A percentile compares a stretch with the other conserved stretches of the same genome.
These are phyloP conservation scores for Caenorhabditis wallacei DNA, from an alignment of 2,888 invertebrate genomes.

Conservation along the genomic window DNA sequence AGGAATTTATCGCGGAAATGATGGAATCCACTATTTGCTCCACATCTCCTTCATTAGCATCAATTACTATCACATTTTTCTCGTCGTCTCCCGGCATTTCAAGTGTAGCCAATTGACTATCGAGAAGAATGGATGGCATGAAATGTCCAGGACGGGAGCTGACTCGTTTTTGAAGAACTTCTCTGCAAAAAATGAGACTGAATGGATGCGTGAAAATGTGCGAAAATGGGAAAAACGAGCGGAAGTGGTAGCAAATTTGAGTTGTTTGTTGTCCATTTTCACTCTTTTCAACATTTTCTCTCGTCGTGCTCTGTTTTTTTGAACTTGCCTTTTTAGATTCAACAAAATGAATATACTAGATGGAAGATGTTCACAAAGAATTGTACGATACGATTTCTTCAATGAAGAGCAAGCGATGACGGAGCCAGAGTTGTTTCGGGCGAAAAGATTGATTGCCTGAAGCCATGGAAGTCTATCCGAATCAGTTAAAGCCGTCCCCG, in stretches of 20 bases:
- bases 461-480: constrained; percentile 61
- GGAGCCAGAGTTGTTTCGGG: constrained; percentile 9
- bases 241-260: constrained; percentile 42
- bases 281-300: constrained; percentile 8
- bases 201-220: constrained; percentile 42
- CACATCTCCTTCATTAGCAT: constrained; percentile 6
- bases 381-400: constrained; percentile 52
- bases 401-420: constrained; percentile 60
- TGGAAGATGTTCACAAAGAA: constrained; percentile 22
- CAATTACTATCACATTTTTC: constrained; percentile 38
- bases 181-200: constrained; percentile 36
- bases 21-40: constrained; percentile 15
- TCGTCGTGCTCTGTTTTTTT: constrained; percentile 8
- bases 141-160: constrained; percentile 49
- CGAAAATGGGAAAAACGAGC: constrained; percentile 37
- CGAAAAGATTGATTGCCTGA: constrained; percentile 35
- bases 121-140: constrained; percentile 49
- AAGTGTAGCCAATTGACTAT: constrained; percentile 54
- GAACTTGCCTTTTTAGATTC: constrained; percentile 49
- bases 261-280: constrained; percentile 53
- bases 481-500: constrained; percentile 49
- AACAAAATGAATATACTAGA: constrained; percentile 35
- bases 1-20: not conserved
- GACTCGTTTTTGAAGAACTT: constrained; percentile 51
- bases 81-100: constrained; percentile 47